Percentiles rank a stretch among this genome's conserved stretches.
These are phyloP conservation scores for Catharus minimus DNA, from an alignment of 2,113 vertebrate genomes.

Conservation along the genomic window DNA sequence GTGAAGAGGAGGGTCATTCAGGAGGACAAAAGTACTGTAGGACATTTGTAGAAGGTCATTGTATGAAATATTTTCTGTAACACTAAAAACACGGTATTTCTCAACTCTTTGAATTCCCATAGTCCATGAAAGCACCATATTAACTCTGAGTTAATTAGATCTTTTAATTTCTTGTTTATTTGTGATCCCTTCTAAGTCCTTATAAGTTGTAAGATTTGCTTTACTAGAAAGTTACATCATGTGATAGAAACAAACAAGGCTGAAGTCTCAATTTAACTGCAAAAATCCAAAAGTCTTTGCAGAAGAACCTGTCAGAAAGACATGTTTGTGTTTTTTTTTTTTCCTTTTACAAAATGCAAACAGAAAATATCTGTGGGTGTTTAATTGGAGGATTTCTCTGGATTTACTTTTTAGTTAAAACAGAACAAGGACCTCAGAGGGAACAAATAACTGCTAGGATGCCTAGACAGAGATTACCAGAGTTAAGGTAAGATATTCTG, in stretches of 20 bases:
- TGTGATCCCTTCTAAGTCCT: background rate
- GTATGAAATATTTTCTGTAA: background rate
- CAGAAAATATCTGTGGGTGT: background rate
- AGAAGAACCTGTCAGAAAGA: background rate
- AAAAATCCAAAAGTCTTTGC: background rate
- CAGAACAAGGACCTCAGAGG: background rate
- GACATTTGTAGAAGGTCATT: background rate
- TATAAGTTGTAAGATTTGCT: background rate
- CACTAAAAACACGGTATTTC: fast-evolving
- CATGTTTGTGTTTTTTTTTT: background rate
- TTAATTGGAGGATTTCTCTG: background rate
- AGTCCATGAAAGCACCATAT: background rate
- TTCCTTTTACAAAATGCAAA: background rate
- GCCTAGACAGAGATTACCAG: background rate
- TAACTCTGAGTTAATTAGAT: background rate
- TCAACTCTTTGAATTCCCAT: background rate
- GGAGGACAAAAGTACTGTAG: background rate
- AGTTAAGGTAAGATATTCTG: background rate
- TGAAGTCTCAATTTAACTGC: background rate
- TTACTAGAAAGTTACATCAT: background rate
- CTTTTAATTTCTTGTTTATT: background rate
- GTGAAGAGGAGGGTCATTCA: background rate
- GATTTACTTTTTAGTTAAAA: background rate
- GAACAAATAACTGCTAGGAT: background rate
- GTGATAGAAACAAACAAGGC: background rate